Percentiles rank a stretch among this genome's conserved stretches.
Conservation (phyloP, 2,113 vertebrate genomes). For the Hippocampus comes region DNA sequence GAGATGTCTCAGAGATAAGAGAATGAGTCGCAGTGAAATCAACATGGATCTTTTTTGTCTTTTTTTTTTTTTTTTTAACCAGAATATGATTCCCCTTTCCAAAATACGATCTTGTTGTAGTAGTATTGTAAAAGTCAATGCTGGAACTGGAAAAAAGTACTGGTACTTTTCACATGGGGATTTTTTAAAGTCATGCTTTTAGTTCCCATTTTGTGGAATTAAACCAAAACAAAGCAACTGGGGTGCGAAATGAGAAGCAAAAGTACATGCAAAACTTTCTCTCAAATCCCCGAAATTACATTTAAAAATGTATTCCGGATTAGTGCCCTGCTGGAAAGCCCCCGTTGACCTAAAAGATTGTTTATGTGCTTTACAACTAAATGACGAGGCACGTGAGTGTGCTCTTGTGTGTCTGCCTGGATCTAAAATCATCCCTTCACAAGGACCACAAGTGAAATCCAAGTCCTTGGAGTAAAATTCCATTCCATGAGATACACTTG, state of each 20-base stretch:
- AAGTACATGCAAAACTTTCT: conserved; percentile 44
- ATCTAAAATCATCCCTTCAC: too few species aligned
- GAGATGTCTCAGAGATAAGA: too few species aligned
- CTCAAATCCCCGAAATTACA: conserved; percentile 43
- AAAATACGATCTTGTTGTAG: neutral
- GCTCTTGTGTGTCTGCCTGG: neutral
- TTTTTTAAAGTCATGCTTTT: neutral
- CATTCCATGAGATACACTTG: neutral
- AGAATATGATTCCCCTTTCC: too few species aligned
- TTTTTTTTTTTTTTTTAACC: too few species aligned
- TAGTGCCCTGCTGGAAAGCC: conserved; percentile 51
- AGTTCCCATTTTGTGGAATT: conserved; percentile 25
- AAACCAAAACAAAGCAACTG: conserved; percentile 39
- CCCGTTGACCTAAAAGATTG: conserved; percentile 50
- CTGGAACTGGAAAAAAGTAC: neutral
- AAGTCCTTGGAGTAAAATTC: too few species aligned
- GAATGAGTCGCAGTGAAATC: too few species aligned
- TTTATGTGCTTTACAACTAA: conserved; percentile 40
- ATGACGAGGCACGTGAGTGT: conserved; percentile 30
- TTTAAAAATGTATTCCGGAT: conserved; percentile 47
- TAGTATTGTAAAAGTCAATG: neutral
- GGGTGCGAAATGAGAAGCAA: conserved; percentile 26
- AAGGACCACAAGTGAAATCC: too few species aligned
- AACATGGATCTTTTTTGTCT: too few species aligned
- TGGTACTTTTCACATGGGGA: too few species aligned